Base-by-base conservation (phyloP, 2,888 invertebrate genomes). In the Drosophila engyochracea region DNA sequence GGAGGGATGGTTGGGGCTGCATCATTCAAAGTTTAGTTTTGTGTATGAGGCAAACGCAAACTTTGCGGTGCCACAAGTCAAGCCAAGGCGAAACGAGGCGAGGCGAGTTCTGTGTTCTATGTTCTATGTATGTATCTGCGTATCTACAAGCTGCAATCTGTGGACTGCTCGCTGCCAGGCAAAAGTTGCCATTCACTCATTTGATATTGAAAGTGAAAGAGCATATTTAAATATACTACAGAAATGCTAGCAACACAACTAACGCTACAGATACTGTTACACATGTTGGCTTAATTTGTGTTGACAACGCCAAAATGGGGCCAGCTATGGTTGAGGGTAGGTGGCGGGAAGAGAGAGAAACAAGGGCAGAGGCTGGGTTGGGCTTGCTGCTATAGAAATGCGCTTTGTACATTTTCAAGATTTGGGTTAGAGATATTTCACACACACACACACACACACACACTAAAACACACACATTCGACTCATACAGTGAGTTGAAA, bases 191-290 rank as follows among this genome's bases (percentile, higher is more conserved):
- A 72, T 70, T 85, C 81, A 88, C 86, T 86, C 86, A 86, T 90
- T 86, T 86, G 89, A 90, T 86, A 87, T 87, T 87, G 86, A 87
- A 87, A 87, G 86, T 88, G 86, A 90, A 87, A 87, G 90, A 87
- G 86, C 90, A 87, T 87, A 90, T 85, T 90, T 90, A 87, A 87
- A 89, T 89, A 83, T 70, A 61, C 67, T 61, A 67, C 33, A 58
- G 62, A 41, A 52, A 55, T 63, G 44, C n/a, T 39, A 12, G 57
- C 28, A 39, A n/a, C 39, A n/a, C 44, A 49, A 58, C 58, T 37
- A 55, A 65, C 65, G 54, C 33, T 35, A 33, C 47, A 47, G 28
- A 47, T 30, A 44, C 58, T 39, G 44, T 82, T 84, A 86, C 85
- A 89, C 85, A 89, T 86, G 84, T 76, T 82, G 72, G 87, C 87